Base-by-base conservation (phyloP, 1,140 invertebrate genomes). In the Tetramorium alpestre region DNA sequence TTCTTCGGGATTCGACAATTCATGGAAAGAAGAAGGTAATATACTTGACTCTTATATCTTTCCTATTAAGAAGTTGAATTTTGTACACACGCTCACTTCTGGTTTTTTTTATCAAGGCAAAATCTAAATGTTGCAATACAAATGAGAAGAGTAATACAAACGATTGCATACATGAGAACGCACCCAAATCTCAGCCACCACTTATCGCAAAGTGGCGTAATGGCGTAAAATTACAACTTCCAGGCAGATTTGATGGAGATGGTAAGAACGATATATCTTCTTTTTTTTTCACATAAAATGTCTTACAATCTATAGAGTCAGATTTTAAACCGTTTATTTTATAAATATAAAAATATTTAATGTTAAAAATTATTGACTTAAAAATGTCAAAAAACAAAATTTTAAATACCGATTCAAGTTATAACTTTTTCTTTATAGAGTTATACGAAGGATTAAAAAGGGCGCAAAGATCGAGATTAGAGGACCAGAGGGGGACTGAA, bases 401-500 rank as follows among this genome's bases (percentile, higher is more conserved):
- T 5, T 67, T 25, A 47, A 13, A 44, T 41, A 60, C n/a, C 49
- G 18, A 65, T 69, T 80, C 47, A 25, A 77, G 41, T 60, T 5
- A 47, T 70, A 72, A 58, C 8, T 58, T 16, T 72, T 85, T 90
- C 67, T 76, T 94, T 94, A 33, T 86, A 97, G 97, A 97, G 90
- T 94, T 97, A 75, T 97, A 98, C 89, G 97, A 98, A 93, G 97
- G 97, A 44, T 94, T 98, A 85, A 97, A 97, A 93, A 95, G 97
- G 87, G 97, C 97, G 3, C 97, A 98, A 93, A 94, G 97, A 88
- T 96, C 96, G 69, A 95, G 98, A 33, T 93, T 98, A 62, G 98
- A 98, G 93, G 98, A 98, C 93, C 98, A 98, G 94, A 95, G 98
- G 88, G 98, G 97, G 60, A 98, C 97, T 0, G 97, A 97, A 95